Evolutionary conservation across 2,888 invertebrate species (phyloP), one percentile per base, ranked within the genome.

Genomic region (Athripsodes cinereus): DNA sequence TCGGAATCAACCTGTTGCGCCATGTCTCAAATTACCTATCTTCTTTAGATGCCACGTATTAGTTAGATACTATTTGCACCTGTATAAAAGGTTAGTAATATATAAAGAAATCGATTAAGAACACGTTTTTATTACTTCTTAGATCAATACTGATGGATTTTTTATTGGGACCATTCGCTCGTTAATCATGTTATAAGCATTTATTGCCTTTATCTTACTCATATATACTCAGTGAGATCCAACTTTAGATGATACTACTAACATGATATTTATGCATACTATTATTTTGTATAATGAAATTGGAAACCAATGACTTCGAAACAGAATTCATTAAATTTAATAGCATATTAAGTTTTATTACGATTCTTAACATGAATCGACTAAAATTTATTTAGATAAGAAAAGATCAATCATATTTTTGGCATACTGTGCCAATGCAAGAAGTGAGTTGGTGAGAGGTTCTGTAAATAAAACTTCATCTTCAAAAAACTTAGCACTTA

Each of bases 121-220:
- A 56, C 51, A 52, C 52, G 52, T 52, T 52, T 57, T 57, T 57
- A 52, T 52, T 57, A 52, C 47, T n/a, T 26, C 13, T 26, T 21
- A 57, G 57, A 52, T 57, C 57, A 52, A 47, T 57, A 52, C 31
- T 52, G 52, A 57, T 26, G 57, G 52, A 46, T 22, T 57, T 57
- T 57, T 57, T 52, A 52, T 52, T 57, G 20, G 46, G 52, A 22
- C 22, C 52, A 40, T 56, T 57, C 52, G 52, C 13, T 57, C 57
- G 57, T 57, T 57, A 52, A 57, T 57, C 57, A 57, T 52, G 22
- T 34, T 21, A 8, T 18, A 44, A 26, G 57, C 57, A 52, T 57
- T 52, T 57, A 57, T 57, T 57, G 44, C 52, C 52, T 31, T 34
- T 31, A 57, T 52, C 52, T 57, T 52, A 52, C 52, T 31, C n/a